These are phyloP conservation scores for Himalopsyche tibetana DNA, from an alignment of 2,888 invertebrate species.

Conservation along the genomic window DNA sequence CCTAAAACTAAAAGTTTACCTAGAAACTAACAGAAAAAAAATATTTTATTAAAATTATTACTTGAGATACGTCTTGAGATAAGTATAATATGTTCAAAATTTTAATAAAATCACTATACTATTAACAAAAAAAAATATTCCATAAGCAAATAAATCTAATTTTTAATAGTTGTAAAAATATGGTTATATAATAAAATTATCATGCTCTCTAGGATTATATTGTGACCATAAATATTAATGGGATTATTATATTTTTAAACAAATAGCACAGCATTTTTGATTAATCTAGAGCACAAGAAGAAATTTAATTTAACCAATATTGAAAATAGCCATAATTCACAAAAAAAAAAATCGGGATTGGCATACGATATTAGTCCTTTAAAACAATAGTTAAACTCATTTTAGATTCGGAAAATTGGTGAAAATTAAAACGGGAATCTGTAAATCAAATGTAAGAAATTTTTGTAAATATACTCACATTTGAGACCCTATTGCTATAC, in stretches of 20 bases:
- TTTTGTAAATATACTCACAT: conserved; percentile 71
- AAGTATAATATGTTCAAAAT: too few relatives aligned
- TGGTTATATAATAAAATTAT: conserved; percentile 51
- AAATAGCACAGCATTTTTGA: neutral
- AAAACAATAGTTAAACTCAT: conserved; percentile 30
- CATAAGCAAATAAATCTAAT: conserved; percentile 35
- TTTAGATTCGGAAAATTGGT: conserved; percentile 17
- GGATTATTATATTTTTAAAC: conserved; percentile 48
- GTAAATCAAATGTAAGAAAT: conserved; percentile 25
- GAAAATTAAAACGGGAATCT: conserved; percentile 23
- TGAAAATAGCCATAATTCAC: neutral
- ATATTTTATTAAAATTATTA: too few relatives aligned
- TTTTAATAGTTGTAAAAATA: conserved; percentile 47
- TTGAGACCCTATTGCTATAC: conserved; percentile 72
- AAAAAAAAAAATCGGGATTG: neutral
- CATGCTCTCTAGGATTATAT: conserved; percentile 43
- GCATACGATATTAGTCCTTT: conserved; percentile 1
- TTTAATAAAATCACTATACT: conserved; percentile 31
- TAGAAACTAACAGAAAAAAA: too few relatives aligned
- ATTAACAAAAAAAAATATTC: conserved; percentile 45
- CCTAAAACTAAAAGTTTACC: too few relatives aligned
- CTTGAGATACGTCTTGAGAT: too few relatives aligned
- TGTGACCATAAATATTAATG: conserved; percentile 41
- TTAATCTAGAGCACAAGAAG: neutral
- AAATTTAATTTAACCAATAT: neutral